phyloP scores from a whole-genome alignment of 2,113 vertebrate species.

The Pseudopipra pipra region DNA sequence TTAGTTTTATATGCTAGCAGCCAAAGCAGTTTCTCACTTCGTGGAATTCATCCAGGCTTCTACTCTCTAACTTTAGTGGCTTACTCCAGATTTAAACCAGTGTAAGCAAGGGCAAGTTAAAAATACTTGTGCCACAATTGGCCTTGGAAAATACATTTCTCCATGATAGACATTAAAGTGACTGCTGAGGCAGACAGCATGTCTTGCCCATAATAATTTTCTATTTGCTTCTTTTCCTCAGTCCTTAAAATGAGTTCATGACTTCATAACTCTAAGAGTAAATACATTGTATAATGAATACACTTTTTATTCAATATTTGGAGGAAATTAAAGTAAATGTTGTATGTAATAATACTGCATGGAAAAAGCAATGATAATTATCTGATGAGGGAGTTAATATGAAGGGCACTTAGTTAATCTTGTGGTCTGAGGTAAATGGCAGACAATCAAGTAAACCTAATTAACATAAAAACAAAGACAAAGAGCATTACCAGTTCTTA shows the following conservation, averaged over 20 bases:
- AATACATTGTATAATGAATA: slow-evolving; percentile 45
- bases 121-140: slow-evolving; percentile 40
- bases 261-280: slow-evolving; percentile 45
- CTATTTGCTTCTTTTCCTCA: slow-evolving; percentile 47
- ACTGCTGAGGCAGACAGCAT: slow-evolving; percentile 36
- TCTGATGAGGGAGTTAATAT: slow-evolving; percentile 12
- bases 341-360: background rate
- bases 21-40: slow-evolving; percentile 6
- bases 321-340: slow-evolving; percentile 21
- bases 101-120: slow-evolving; percentile 59
- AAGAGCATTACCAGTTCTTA: slow-evolving; percentile 12
- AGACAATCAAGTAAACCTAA: slow-evolving; percentile 30
- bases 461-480: slow-evolving; percentile 22
- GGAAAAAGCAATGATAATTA: slow-evolving; percentile 47
- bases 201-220: slow-evolving; percentile 49
- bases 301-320: slow-evolving; percentile 31
- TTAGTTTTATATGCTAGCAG: background rate
- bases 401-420: slow-evolving; percentile 25
- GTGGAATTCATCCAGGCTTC: slow-evolving; percentile 41
- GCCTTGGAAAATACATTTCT: slow-evolving; percentile 55
- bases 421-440: slow-evolving; percentile 33
- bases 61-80: slow-evolving; percentile 25
- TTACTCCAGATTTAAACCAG: slow-evolving; percentile 56
- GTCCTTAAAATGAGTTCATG: slow-evolving; percentile 55
- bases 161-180: slow-evolving; percentile 3